phyloP scores from a whole-genome alignment of 2,888 invertebrate genomes.

The Harmothoe impar region DNA sequence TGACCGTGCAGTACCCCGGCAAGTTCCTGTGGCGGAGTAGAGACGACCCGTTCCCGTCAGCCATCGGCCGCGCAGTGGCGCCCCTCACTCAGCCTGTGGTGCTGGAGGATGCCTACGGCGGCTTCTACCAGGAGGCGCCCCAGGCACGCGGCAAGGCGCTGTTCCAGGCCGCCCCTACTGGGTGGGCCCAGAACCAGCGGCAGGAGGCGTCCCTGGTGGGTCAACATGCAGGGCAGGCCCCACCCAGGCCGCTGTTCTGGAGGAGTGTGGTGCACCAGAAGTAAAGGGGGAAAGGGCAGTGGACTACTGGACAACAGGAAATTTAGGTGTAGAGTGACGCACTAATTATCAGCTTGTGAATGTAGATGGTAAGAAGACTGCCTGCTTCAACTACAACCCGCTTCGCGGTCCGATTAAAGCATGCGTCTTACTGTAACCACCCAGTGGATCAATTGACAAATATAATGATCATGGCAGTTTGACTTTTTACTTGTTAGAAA shows the following conservation, averaged over 20 bases:
- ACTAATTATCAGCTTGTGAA: too few relatives aligned
- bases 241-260: background rate
- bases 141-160: background rate
- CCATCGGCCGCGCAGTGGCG: background rate
- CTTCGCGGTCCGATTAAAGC: too few relatives aligned
- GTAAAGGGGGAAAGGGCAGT: too few relatives aligned
- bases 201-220: background rate
- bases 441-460: too few relatives aligned
- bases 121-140: background rate
- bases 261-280: background rate
- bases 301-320: too few relatives aligned
- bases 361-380: too few relatives aligned
- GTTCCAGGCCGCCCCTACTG: background rate
- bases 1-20: background rate
- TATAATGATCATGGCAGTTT: too few relatives aligned
- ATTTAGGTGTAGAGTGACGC: too few relatives aligned
- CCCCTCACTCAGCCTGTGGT: background rate
- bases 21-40: slow-evolving; percentile 2
- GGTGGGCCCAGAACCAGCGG: background rate
- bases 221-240: background rate
- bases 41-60: background rate
- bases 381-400: too few relatives aligned
- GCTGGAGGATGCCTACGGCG: background rate
- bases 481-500: too few relatives aligned
- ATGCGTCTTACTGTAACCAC: too few relatives aligned